Conservation (phyloP, 2,113 vertebrate species). For the Lichenostomus cassidix region DNA sequence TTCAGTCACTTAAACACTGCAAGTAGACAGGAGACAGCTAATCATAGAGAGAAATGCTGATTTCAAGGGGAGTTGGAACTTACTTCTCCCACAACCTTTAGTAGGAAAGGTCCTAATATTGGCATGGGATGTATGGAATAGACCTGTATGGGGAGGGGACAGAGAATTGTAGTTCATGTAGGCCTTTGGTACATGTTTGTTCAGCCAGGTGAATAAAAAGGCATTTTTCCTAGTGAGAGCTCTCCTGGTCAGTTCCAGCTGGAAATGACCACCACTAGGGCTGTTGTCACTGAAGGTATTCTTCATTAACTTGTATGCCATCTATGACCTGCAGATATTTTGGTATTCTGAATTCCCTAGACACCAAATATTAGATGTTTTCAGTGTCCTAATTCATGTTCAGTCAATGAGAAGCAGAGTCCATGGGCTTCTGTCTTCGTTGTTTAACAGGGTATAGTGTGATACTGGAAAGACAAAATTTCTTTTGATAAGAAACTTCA, state of each 20-base stretch:
- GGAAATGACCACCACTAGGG: not conserved
- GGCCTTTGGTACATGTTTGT: not conserved
- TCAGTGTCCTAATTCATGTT: not conserved
- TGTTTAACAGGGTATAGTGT: not conserved
- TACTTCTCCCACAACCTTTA: not conserved
- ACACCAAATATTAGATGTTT: not conserved
- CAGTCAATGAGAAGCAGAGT: not conserved
- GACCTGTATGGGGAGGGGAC: not conserved
- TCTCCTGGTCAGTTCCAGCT: not conserved
- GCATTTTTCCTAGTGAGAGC: not conserved
- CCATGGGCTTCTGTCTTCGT: not conserved
- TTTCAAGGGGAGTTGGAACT: not conserved
- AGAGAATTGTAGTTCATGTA: not conserved
- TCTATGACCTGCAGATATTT: not conserved
- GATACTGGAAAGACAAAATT: not conserved
- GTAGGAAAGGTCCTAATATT: not conserved
- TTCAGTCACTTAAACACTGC: conserved; percentile 56
- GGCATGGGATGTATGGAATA: not conserved
- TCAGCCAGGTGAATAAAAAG: not conserved
- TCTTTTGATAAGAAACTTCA: conserved; percentile 28
- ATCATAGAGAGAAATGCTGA: conserved; percentile 35
- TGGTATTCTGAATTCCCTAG: not conserved
- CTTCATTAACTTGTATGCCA: not conserved
- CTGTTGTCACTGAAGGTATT: not conserved
- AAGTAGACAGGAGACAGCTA: conserved; percentile 34